These are phyloP conservation scores for Reticulitermes speratus DNA, from an alignment of 1,140 invertebrate genomes.

Conservation along the genomic window DNA sequence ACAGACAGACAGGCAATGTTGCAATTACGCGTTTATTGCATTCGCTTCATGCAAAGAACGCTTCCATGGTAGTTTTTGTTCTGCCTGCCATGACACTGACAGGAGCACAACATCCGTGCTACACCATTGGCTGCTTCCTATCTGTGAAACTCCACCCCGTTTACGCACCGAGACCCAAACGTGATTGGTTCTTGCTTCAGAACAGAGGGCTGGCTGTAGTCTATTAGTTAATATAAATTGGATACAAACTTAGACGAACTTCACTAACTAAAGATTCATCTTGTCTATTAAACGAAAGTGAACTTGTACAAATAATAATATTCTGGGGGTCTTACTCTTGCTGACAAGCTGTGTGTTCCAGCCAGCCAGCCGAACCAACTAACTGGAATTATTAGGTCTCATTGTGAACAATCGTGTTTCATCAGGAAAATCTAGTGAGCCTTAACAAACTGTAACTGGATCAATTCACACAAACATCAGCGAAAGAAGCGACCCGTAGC, in stretches of 20 bases:
- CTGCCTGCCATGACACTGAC: neutral
- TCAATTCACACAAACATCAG: conserved; percentile 21
- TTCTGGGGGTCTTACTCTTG: neutral
- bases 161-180: neutral
- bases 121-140: neutral
- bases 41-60: too few relatives aligned
- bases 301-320: neutral
- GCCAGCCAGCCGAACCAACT: neutral
- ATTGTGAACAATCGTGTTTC: conserved; percentile 15
- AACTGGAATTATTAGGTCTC: neutral
- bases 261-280: conserved; percentile 24
- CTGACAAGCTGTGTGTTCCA: neutral
- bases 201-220: neutral
- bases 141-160: neutral
- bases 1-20: too few relatives aligned
- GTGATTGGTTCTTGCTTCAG: neutral
- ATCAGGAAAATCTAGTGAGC: conserved; percentile 22
- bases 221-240: conserved; percentile 25
- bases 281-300: conserved; percentile 17
- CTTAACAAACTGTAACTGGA: conserved; percentile 24
- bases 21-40: too few relatives aligned
- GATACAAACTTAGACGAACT: conserved; percentile 19
- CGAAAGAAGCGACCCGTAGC: neutral
- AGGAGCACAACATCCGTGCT: neutral
- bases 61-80: neutral